phyloP scores from a whole-genome alignment of 2,888 invertebrate species.

The Metacarcinus magister region DNA sequence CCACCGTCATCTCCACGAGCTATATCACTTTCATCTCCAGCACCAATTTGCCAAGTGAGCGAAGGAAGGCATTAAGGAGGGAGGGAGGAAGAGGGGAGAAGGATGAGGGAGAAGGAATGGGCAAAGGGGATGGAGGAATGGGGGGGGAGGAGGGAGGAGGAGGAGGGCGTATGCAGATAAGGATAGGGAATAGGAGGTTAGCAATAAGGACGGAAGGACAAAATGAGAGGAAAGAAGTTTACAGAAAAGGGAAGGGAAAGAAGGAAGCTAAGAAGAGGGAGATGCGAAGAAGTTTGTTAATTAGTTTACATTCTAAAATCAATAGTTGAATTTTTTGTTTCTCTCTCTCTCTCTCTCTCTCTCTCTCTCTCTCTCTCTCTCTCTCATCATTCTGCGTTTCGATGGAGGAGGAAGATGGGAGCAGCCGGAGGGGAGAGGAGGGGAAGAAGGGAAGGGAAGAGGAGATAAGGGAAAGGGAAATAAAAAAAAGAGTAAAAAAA shows the following conservation, averaged over 20 bases:
- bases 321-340: background rate
- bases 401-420: background rate
- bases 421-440: background rate
- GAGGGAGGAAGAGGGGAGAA: background rate
- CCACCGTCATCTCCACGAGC: background rate
- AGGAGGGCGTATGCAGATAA: background rate
- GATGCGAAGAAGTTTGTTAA: background rate
- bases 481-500: background rate
- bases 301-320: background rate
- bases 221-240: background rate
- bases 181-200: background rate
- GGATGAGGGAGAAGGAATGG: background rate
- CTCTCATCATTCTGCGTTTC: background rate
- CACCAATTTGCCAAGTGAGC: constrained; percentile 8
- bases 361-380: constrained; percentile 61
- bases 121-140: background rate
- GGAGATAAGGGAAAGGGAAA: background rate
- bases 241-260: too few species aligned
- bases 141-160: background rate
- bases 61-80: background rate
- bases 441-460: background rate
- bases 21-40: background rate
- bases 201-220: background rate
- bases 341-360: constrained; percentile 51
- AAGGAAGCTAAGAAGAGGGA: too few species aligned